A percentile compares a stretch with the other conserved stretches of the same genome.
Evolutionary conservation across 2,888 invertebrate species (phyloP).

Genomic region (Acleris emargana): DNA sequence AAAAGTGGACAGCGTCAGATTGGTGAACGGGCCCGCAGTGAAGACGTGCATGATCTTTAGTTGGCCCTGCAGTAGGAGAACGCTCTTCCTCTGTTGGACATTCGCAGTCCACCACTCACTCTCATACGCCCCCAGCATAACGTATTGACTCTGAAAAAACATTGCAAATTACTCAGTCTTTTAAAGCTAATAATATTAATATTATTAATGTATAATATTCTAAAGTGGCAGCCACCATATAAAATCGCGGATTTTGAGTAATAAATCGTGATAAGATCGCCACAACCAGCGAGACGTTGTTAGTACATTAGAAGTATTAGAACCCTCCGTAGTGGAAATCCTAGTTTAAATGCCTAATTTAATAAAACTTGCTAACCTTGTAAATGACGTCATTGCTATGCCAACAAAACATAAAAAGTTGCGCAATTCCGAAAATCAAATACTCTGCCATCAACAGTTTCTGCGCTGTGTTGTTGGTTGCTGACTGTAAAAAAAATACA

Average conservation of each 20-base stretch:
- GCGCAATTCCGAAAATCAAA: conserved; percentile 67
- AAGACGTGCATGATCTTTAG: conserved; percentile 58
- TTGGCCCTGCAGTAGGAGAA: conserved; percentile 62
- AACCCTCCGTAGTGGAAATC: no score
- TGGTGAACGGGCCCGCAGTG: conserved; percentile 70
- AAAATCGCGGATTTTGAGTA: not conserved
- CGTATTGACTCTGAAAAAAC: conserved; percentile 56
- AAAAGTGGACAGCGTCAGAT: conserved; percentile 68
- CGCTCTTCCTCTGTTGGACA: conserved; percentile 50
- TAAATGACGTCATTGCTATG: conserved; percentile 68
- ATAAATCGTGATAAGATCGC: no score
- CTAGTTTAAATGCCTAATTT: no score
- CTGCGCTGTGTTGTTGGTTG: conserved; percentile 57
- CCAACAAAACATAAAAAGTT: conserved; percentile 73
- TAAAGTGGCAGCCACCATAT: no score
- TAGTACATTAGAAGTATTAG: no score
- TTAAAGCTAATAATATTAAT: no score
- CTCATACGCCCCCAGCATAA: conserved; percentile 64
- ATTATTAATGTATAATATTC: no score
- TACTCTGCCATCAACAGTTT: conserved; percentile 69
- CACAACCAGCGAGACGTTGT: no score
- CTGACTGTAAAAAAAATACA: conserved; percentile 56
- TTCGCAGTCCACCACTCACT: conserved; percentile 64
- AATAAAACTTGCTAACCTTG: conserved; percentile 51
- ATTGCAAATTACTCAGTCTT: not conserved